A percentile compares a stretch with the other conserved stretches of the same genome.
These are phyloP conservation scores for Crenuchus spilurus DNA, from an alignment of 2,797 vertebrate species.

Conservation along the genomic window DNA sequence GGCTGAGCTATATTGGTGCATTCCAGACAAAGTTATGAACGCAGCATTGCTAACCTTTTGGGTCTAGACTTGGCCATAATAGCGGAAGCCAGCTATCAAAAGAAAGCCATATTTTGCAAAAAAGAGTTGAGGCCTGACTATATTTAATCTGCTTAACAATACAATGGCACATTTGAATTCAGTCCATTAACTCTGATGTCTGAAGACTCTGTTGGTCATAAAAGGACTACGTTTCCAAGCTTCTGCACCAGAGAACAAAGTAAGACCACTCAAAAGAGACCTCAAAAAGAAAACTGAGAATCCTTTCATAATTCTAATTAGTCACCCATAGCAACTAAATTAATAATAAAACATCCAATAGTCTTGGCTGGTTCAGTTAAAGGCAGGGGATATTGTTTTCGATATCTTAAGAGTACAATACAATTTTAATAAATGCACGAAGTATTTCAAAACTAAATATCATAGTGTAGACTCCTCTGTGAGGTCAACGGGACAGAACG, in stretches of 20 bases:
- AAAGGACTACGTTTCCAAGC: neutral
- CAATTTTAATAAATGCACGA: neutral
- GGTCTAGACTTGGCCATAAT: constrained; percentile 4
- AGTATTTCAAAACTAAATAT: neutral
- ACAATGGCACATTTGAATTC: constrained; percentile 20
- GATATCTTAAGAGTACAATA: neutral
- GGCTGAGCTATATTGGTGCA: constrained; percentile 36
- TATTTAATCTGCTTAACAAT: constrained; percentile 12
- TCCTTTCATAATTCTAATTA: constrained; percentile 27
- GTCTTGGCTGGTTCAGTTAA: neutral
- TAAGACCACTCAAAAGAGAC: neutral
- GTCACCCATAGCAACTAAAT: neutral
- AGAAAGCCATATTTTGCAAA: constrained; percentile 30
- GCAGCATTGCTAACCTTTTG: constrained; percentile 21
- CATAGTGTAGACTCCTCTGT: neutral
- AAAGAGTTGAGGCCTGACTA: neutral
- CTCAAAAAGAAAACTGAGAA: constrained; percentile 1
- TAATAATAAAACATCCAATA: neutral
- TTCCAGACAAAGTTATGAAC: constrained; percentile 54
- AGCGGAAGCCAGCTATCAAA: constrained; percentile 13
- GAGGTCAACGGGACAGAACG: neutral
- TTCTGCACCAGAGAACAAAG: neutral
- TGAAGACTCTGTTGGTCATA: constrained; percentile 1
- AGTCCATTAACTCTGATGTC: constrained; percentile 14
- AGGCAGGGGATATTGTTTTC: neutral